Percentiles rank a stretch among this genome's conserved stretches.
Evolutionary conservation across 2,888 invertebrate species (phyloP).

Genomic region (Drosophila robusta): DNA sequence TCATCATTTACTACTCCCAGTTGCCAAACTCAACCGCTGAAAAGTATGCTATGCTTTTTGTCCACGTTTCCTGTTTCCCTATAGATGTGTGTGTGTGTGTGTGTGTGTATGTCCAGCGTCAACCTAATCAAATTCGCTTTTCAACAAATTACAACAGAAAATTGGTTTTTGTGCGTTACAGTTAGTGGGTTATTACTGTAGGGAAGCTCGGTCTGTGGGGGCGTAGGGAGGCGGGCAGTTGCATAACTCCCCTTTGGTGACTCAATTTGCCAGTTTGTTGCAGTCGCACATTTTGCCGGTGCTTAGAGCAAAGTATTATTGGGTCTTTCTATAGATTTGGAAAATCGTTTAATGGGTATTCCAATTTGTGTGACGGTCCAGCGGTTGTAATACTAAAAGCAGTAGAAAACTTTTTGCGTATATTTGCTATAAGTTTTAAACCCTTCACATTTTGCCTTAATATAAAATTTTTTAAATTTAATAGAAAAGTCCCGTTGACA

Average conservation of each 20-base stretch:
- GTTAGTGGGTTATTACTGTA: constrained; percentile 17
- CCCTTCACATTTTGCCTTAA: too few relatives aligned
- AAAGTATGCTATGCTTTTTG: constrained; percentile 50
- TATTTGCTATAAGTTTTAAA: not conserved
- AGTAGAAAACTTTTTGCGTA: too few relatives aligned
- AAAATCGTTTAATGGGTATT: constrained; percentile 1
- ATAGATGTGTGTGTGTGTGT: not conserved
- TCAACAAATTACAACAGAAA: constrained; percentile 57
- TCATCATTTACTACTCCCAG: not conserved
- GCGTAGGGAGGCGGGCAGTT: not conserved
- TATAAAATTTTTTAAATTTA: too few relatives aligned
- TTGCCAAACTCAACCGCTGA: constrained; percentile 36
- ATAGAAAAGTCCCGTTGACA: too few relatives aligned
- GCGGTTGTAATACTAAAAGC: not conserved
- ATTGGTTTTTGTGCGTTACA: constrained; percentile 53
- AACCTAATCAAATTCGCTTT: constrained; percentile 61
- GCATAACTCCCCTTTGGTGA: constrained; percentile 33
- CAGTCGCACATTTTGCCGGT: constrained; percentile 24
- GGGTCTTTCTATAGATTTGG: constrained; percentile 4
- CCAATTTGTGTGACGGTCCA: not conserved
- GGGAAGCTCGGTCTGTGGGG: not conserved
- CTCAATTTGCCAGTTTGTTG: constrained; percentile 48
- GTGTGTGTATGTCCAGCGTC: constrained; percentile 5
- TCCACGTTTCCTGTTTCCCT: constrained; percentile 9
- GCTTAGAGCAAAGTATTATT: constrained; percentile 16